Evolutionary conservation across 1,140 invertebrate species (phyloP).

Genomic region (Ericerus pela): DNA sequence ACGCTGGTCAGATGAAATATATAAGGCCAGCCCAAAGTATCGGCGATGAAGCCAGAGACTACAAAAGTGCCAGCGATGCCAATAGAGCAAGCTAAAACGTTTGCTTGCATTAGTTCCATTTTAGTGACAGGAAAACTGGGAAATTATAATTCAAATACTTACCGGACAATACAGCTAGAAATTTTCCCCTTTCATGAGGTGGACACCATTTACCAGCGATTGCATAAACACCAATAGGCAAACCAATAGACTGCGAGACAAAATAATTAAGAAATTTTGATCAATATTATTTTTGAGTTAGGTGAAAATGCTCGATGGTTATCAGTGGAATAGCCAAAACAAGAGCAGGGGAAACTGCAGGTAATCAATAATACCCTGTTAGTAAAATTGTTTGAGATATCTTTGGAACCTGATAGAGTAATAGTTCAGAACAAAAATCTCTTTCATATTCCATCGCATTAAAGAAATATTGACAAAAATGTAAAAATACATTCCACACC

Average conservation of each 20-base stretch:
- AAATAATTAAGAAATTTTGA: no score
- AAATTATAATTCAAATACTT: constrained; percentile 28
- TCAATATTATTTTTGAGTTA: no score
- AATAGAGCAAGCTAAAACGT: constrained; percentile 41
- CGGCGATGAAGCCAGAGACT: constrained; percentile 48
- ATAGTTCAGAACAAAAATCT: no score
- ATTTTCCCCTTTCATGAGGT: constrained; percentile 57
- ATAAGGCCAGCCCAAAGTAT: constrained; percentile 50
- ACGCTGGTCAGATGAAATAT: constrained; percentile 57
- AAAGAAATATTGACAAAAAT: no score
- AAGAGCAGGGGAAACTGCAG: no score
- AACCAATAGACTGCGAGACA: background rate
- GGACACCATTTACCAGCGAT: constrained; percentile 73
- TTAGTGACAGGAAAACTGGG: background rate
- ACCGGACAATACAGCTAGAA: constrained; percentile 54
- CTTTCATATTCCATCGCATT: no score
- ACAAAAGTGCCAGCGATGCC: constrained; percentile 54
- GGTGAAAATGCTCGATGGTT: no score
- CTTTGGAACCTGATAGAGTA: no score
- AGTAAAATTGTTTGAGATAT: no score
- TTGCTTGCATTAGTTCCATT: background rate
- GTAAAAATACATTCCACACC: no score
- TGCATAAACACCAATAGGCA: constrained; percentile 35
- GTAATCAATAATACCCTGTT: no score
- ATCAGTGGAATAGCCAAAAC: no score